These are phyloP conservation scores for Oryzias celebensis DNA, from an alignment of 2,113 vertebrate genomes.

Conservation along the genomic window DNA sequence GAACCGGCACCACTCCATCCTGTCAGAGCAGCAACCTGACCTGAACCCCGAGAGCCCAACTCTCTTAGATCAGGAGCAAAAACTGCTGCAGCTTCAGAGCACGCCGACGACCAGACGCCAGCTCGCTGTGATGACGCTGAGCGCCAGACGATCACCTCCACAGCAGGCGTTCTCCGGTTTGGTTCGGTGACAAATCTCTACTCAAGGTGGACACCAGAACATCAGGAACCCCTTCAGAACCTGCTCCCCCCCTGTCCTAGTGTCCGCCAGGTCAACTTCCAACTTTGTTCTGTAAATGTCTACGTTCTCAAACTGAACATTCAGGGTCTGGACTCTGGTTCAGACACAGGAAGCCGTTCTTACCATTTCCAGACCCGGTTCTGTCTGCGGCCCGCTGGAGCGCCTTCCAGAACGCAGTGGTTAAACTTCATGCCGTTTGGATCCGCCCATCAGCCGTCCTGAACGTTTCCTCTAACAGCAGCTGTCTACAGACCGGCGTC, in stretches of 20 bases:
- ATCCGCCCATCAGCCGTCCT: conserved; percentile 17
- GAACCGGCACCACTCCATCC: background rate
- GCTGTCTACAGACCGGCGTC: background rate
- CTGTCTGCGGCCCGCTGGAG: conserved; percentile 25
- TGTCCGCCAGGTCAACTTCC: too few relatives aligned
- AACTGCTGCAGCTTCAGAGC: too few relatives aligned
- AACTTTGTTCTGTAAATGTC: too few relatives aligned
- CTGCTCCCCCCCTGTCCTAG: too few relatives aligned
- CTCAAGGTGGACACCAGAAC: too few relatives aligned
- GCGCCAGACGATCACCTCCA: too few relatives aligned
- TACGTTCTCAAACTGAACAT: too few relatives aligned
- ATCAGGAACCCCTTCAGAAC: too few relatives aligned
- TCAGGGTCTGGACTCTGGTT: background rate
- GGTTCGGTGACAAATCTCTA: too few relatives aligned
- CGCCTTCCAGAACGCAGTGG: conserved; percentile 42
- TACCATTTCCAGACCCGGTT: conserved; percentile 72
- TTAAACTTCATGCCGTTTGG: conserved; percentile 70
- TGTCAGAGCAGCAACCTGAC: background rate
- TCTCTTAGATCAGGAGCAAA: too few relatives aligned
- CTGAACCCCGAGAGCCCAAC: background rate
- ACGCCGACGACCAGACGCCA: background rate
- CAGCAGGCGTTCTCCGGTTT: too few relatives aligned
- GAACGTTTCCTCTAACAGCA: conserved; percentile 6
- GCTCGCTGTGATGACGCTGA: background rate
- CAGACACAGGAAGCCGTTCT: conserved; percentile 27